Evolutionary conservation across 2,888 invertebrate species (phyloP).

Genomic region (Plutella xylostella): DNA sequence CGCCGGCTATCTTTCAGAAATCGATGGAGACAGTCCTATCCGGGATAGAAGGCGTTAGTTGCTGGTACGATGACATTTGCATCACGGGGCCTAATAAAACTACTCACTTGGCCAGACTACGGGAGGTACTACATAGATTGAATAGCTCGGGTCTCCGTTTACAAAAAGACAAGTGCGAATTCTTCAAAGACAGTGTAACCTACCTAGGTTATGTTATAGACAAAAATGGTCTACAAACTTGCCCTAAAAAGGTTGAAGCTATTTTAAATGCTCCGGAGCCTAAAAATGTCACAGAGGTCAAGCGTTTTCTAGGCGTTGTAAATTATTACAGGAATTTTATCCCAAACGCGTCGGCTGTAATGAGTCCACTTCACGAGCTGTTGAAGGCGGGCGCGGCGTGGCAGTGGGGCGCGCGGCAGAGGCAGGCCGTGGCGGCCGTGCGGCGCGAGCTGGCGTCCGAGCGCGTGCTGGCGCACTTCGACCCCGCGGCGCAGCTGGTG

Average conservation of each 20-base stretch:
- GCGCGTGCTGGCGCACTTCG: conserved; percentile 10
- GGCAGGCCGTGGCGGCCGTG: conserved; percentile 4
- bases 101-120: conserved; percentile 4
- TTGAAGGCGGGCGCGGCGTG: conserved; percentile 5
- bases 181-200: conserved; percentile 6
- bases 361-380: conserved; percentile 12
- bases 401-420: conserved; percentile 9
- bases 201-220: conserved; percentile 10
- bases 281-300: conserved; percentile 1
- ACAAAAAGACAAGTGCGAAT: conserved; percentile 9
- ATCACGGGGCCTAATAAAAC: conserved; percentile 1
- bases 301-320: conserved; percentile 12
- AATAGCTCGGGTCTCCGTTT: conserved; percentile 7
- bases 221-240: conserved; percentile 5
- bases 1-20: conserved; percentile 4
- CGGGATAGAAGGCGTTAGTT: neutral
- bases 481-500: neutral
- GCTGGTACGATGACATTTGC: conserved; percentile 3
- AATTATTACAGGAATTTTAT: conserved; percentile 14
- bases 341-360: conserved; percentile 9
- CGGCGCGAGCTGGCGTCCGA: conserved; percentile 9
- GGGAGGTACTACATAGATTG: conserved; percentile 2
- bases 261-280: conserved; percentile 8
- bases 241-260: conserved; percentile 8
- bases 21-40: neutral